Base-by-base conservation (phyloP, 2,113 vertebrate species). In the Anser brachyrhynchus region DNA sequence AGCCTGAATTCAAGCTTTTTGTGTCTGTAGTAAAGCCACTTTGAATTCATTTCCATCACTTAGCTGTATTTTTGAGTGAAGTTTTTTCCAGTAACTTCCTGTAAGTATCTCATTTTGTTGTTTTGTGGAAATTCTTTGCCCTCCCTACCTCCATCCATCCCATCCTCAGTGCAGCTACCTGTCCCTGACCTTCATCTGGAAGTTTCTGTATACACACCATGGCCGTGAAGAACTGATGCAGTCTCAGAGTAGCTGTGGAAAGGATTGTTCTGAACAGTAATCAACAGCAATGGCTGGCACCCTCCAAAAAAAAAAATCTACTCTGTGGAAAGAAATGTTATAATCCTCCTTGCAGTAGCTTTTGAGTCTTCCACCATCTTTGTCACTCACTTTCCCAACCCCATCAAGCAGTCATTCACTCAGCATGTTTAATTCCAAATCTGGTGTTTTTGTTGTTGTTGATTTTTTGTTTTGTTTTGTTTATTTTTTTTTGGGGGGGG, bases 11-110 rank as follows among this genome's bases (percentile, higher is more conserved):
- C 33, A 78, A 85, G 18, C 0, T 28, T 54, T 41, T 72, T 25
- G 23, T 13, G 23, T 26, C 23, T 52, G 4, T 70, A 58, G 4
- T 91, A 79, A 87, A 89, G 11, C n/a, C 46, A 73, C 51, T 92
- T 87, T 51, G 67, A 93, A 88, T 69, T 87, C 21, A 85, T 96
- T 91, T 94, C 41, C 35, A 90, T 59, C 75, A 85, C 7, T 76
- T 86, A 81, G 21, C 22, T 64, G 3, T 37, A 39, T 9, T 86
- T 93, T 58, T 41, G 43, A 91, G 71, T 54, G 12, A 57, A 23
- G 3, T 37, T 26, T 77, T 88, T 88, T 90, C 28, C 65, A n/a
- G 11, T 73, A 84, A 0, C 4, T 88, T 51, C 19, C n/a, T 59
- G 8, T 77, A 88, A 92, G 52, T 80, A 73, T 21, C 18, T 71